Base-by-base conservation (phyloP, 2,888 invertebrate species). In the Macroteleia sp. region DNA sequence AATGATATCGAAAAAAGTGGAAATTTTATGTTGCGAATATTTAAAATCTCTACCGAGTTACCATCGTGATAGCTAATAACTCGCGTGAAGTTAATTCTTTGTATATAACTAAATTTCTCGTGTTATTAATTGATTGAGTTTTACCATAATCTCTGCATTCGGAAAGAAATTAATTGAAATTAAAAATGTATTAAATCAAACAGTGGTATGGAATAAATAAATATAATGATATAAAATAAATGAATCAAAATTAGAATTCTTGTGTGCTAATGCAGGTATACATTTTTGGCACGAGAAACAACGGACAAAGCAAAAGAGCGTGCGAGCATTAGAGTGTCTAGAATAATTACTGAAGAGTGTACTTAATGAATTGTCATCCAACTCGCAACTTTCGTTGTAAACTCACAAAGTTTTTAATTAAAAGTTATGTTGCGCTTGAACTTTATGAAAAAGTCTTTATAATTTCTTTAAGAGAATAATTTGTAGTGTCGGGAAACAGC, bases 361-460 rank as follows among this genome's bases (percentile, higher is more conserved):
- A 67, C 61, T 61, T 75, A 67, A 67, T 75, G 61, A 75, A 67
- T 75, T 61, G 56, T 75, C 75, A 69, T 56, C 67, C 67, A 75
- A 56, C 62, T 46, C 61, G 48, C 48, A 56, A 67, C 67, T 75
- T 67, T 54, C 5, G 56, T 56, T 67, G 67, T 62, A 67, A 67
- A 67, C 75, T 75, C 42, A 28, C 46, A 10, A 75, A 75, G 67
- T 75, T 75, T 75, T 75, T 75, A 75, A 75, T 75, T 75, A 75
- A 75, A 75, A 75, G 61, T 75, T 67, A 59, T 61, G 61, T 62
- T 44, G 67, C 67, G 69, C 48, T 61, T 61, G 28, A 56, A 67
- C 62, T 69, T 67, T 54, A 42, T 62, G 61, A 69, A 75, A 75
- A 61, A 75, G 61, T 75, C 75, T 66, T 74, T 69, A 67, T 62